Conservation (phyloP, 2,113 vertebrate genomes). For the Microtus montanus region DNA sequence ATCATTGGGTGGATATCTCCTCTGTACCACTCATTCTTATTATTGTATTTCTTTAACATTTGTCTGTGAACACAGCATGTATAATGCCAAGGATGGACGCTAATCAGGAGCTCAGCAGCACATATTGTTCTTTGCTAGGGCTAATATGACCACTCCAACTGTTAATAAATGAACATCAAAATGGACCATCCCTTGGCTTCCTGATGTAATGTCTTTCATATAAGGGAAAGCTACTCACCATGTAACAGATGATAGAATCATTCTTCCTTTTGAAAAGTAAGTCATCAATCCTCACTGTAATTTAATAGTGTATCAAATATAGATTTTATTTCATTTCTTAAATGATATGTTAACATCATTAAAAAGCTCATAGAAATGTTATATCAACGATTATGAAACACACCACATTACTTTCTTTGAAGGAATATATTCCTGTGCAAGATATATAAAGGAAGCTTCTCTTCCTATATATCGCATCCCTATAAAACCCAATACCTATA, state of each 20-base stretch:
- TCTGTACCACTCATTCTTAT: neutral
- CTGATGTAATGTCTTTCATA: neutral
- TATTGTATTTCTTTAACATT: neutral
- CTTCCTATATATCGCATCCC: neutral
- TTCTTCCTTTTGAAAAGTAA: neutral
- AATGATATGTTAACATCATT: neutral
- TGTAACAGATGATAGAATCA: neutral
- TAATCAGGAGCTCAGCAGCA: neutral
- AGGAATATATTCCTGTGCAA: neutral
- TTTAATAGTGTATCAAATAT: neutral
- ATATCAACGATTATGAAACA: neutral
- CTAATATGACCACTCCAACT: neutral
- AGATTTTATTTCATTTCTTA: neutral
- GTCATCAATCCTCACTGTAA: neutral
- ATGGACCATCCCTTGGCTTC: neutral
- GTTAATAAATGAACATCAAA: neutral
- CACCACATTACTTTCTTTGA: neutral
- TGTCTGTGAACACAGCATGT: neutral
- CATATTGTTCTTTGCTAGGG: neutral
- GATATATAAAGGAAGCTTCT: neutral
- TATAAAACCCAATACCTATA: neutral
- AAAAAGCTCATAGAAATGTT: neutral
- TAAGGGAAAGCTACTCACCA: neutral
- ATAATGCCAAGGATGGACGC: neutral
- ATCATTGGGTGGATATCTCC: neutral